Percentiles rank a stretch among this genome's conserved stretches.
These are phyloP conservation scores for Drosophila flavopinicola DNA, from an alignment of 2,888 invertebrate species.

Conservation along the genomic window DNA sequence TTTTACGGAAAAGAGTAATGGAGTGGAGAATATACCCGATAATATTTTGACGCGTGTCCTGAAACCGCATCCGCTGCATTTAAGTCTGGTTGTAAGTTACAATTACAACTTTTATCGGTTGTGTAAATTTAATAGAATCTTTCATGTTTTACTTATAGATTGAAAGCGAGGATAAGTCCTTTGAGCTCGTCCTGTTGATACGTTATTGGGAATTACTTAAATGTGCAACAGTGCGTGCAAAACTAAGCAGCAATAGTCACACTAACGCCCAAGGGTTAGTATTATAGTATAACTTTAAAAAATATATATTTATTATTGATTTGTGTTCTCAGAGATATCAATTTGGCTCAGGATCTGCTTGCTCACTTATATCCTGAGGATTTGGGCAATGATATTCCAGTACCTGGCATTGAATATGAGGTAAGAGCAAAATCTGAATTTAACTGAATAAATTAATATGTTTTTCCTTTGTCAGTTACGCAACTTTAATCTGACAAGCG, in stretches of 20 bases:
- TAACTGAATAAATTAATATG: not conserved
- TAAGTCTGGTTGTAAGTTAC: slow-evolving; percentile 53
- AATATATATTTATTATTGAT: not conserved
- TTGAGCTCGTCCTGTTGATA: slow-evolving; percentile 44
- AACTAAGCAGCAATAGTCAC: slow-evolving; percentile 29
- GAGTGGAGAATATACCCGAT: not conserved
- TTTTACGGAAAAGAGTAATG: slow-evolving; percentile 21
- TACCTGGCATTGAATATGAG: slow-evolving; percentile 64
- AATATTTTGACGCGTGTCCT: slow-evolving; percentile 23
- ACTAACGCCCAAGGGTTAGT: slow-evolving; percentile 44
- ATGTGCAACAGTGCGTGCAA: slow-evolving; percentile 53
- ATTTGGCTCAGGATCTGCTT: slow-evolving; percentile 53
- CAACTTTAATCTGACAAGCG: slow-evolving; percentile 29
- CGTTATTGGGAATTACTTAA: slow-evolving; percentile 62
- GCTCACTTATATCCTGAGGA: slow-evolving; percentile 59
- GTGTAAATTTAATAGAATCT: too few relatives aligned
- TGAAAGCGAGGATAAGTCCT: slow-evolving; percentile 34
- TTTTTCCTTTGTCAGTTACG: slow-evolving; percentile 33
- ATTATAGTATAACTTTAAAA: not conserved
- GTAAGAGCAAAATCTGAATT: slow-evolving; percentile 18
- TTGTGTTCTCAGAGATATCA: slow-evolving; percentile 48
- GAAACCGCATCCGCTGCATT: slow-evolving; percentile 58
- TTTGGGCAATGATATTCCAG: slow-evolving; percentile 57
- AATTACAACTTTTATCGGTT: too few relatives aligned
- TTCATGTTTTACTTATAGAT: slow-evolving; percentile 35